Conservation (phyloP, 2,797 vertebrate species). For the Glossophaga mutica region DNA sequence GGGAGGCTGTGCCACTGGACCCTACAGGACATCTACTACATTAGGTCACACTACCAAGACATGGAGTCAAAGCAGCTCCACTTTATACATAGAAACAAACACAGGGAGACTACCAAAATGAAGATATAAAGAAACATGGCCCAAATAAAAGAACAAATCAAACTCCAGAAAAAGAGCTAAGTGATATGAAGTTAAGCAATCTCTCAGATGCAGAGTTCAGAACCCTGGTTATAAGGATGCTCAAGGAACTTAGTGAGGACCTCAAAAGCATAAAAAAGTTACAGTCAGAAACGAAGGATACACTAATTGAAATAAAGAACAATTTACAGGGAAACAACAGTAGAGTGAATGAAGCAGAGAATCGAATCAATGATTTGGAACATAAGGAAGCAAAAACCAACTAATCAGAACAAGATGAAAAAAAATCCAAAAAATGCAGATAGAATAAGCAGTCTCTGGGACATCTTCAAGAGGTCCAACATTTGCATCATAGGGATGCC, state of each 20-base stretch:
- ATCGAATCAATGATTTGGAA: neutral
- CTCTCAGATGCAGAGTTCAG: neutral
- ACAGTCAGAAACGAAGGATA: neutral
- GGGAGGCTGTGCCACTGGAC: neutral
- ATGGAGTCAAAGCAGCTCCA: neutral
- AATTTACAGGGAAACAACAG: neutral
- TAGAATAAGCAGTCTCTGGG: neutral
- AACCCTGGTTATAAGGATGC: neutral
- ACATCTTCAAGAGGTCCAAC: neutral
- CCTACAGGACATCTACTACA: neutral
- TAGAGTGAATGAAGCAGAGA: neutral
- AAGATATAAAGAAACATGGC: neutral
- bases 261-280: neutral
- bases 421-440: neutral
- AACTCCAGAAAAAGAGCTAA: neutral
- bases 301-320: neutral
- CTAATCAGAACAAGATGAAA: neutral
- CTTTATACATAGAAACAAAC: neutral
- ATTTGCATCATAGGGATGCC: neutral
- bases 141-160: neutral
- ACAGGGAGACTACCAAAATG: neutral
- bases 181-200: neutral
- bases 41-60: neutral
- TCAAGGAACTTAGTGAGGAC: neutral
- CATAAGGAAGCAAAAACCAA: neutral